Evolutionary conservation across 1,140 invertebrate species (phyloP), one percentile per base, ranked within the genome.

Genomic region (Rhyacophila brunnea): DNA sequence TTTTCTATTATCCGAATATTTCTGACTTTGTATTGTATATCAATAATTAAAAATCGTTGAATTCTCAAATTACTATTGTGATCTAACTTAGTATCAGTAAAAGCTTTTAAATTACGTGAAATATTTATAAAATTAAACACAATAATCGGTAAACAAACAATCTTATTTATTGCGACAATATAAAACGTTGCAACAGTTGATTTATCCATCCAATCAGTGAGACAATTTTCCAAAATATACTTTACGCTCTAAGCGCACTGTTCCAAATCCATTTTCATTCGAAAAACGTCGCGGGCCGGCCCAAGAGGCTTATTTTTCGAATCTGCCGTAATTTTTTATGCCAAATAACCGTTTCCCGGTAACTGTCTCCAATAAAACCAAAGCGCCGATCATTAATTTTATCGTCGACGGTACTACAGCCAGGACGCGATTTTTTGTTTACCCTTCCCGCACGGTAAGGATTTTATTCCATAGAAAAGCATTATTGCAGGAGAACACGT

Each of bases 341-440:
- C 59, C 62, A 58, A 64, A 64, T 55, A 58, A 58, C 62, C 40
- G 62, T 50, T 59, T 52, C 45, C 32, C 18, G 38, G 56, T 59
- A 64, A 64, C 62, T 64, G 62, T 64, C 56, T 59, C 52, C 62
- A 64, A 64, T 64, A 64, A 64, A 64, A 64, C 51, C 62, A 64
- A 59, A 64, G 62, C 56, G 62, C 15, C 50, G 13, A 50, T 59
- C 62, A 64, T 64, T 64, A 64, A 64, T 64, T 64, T 64, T 48
- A 56, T 57, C 45, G 49, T 53, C 48, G 60, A 45, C 59, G 32
- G 14, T 15, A 19, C 23, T 28, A 28, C 23, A 3, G 38, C 38
- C 38, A n/a, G n/a, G 38, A 40, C n/a, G 34, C 15, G 11, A 13
- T 3, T 6, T 40, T 40, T 28, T 28, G 23, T 28, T 28, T 28